A percentile compares a stretch with the other conserved stretches of the same genome.
Evolutionary conservation across 2,797 vertebrate species (phyloP).

Genomic region (Mormyrops attenuatus): DNA sequence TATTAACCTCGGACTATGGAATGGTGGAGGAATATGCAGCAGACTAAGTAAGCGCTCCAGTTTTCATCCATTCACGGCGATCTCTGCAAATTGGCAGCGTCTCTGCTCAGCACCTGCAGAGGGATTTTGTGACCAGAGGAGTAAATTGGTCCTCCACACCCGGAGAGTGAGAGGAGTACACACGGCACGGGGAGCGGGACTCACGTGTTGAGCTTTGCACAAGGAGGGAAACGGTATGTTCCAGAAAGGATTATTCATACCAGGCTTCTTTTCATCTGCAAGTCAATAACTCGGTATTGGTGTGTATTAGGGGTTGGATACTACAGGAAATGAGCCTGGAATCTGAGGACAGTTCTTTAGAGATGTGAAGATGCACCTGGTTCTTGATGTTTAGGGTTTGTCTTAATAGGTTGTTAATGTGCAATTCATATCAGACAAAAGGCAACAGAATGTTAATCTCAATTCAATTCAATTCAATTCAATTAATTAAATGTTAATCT

Average conservation of each 20-base stretch:
- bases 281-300: neutral
- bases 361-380: neutral
- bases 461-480: neutral
- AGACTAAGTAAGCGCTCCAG: slow-evolving; percentile 44
- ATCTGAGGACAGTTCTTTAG: neutral
- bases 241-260: neutral
- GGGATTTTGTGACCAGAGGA: slow-evolving; percentile 12
- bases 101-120: neutral
- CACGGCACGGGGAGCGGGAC: neutral
- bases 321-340: neutral
- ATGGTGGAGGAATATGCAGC: slow-evolving; percentile 38
- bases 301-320: neutral
- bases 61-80: neutral
- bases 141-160: neutral
- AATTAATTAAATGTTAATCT: neutral
- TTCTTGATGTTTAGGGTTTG: neutral
- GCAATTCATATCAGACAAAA: neutral
- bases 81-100: neutral
- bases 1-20: slow-evolving; percentile 24
- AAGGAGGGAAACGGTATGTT: neutral
- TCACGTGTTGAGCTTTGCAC: slow-evolving; percentile 14
- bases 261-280: neutral
- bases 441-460: neutral
- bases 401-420: neutral
- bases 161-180: neutral